These are phyloP conservation scores for Epizoanthus scotinus DNA, from an alignment of 92 coral and sea anemone genomes.

Conservation along the genomic window DNA sequence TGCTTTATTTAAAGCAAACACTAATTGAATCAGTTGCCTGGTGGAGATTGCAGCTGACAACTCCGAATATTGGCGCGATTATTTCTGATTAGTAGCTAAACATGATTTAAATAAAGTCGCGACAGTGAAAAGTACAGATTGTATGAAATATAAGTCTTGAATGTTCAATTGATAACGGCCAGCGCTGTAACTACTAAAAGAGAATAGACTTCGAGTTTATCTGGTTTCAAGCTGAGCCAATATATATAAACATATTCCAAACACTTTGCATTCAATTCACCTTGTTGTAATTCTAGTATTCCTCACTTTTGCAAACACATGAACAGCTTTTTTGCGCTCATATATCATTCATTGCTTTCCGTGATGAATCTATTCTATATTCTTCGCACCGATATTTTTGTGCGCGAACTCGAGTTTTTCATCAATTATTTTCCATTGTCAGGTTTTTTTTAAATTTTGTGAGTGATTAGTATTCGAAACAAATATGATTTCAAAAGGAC, in stretches of 20 bases:
- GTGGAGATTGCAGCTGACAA: not conserved
- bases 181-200: not conserved
- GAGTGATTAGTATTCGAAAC: not conserved
- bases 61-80: not conserved
- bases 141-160: not conserved
- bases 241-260: not conserved
- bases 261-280: not conserved
- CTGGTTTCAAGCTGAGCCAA: not conserved
- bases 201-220: not conserved
- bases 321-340: not conserved
- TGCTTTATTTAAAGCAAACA: too few species aligned
- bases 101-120: not conserved
- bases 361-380: not conserved
- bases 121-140: not conserved
- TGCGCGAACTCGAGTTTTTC: not conserved
- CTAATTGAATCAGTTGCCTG: too few species aligned
- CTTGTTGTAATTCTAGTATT: not conserved
- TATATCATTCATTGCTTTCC: not conserved
- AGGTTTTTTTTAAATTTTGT: not conserved
- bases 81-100: not conserved
- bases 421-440: not conserved
- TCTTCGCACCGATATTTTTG: not conserved
- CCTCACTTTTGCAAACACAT: not conserved
- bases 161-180: slow-evolving; percentile 5
- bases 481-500: slow-evolving; percentile 6